These are phyloP conservation scores for Clavelina lepadiformis DNA, from an alignment of 23 tunicate genomes.

Conservation along the genomic window DNA sequence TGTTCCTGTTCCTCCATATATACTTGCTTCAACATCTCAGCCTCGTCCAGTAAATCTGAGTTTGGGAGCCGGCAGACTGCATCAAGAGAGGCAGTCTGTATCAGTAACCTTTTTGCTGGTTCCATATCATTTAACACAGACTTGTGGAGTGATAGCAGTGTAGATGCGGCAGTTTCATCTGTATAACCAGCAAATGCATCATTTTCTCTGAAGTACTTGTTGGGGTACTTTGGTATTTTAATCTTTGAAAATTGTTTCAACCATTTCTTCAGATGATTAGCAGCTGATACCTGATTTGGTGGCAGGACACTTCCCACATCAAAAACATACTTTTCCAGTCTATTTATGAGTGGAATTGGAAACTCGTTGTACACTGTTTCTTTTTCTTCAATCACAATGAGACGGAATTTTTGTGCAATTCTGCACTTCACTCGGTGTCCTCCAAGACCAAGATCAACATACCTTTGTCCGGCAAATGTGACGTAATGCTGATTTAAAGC, in stretches of 20 bases:
- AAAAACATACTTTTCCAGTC: constrained; percentile 50
- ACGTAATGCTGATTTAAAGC: constrained; percentile 67
- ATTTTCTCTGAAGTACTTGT: neutral
- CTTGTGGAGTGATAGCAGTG: constrained; percentile 8
- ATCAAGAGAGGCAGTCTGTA: constrained; percentile 61
- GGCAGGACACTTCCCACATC: constrained; percentile 17
- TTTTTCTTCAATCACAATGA: constrained; percentile 54
- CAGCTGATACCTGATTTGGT: neutral
- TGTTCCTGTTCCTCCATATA: constrained; percentile 29
- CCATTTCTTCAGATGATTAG: constrained; percentile 14
- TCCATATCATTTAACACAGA: neutral
- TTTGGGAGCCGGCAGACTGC: constrained; percentile 40
- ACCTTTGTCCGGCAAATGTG: constrained; percentile 45
- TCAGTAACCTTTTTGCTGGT: constrained; percentile 16
- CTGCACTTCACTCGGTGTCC: constrained; percentile 68
- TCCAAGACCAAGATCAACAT: constrained; percentile 65
- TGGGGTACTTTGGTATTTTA: neutral
- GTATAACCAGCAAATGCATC: constrained; percentile 51
- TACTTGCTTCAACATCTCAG: constrained; percentile 7
- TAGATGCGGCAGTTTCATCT: constrained; percentile 51
- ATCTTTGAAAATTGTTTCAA: constrained; percentile 14
- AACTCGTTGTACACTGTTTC: constrained; percentile 35
- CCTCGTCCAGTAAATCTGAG: constrained; percentile 24
- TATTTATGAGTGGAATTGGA: constrained; percentile 59
- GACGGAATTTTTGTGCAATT: constrained; percentile 32